Percentiles rank a stretch among this genome's conserved stretches.
Conservation (phyloP, 1,140 invertebrate genomes). For the Zelostemma sp. region DNA sequence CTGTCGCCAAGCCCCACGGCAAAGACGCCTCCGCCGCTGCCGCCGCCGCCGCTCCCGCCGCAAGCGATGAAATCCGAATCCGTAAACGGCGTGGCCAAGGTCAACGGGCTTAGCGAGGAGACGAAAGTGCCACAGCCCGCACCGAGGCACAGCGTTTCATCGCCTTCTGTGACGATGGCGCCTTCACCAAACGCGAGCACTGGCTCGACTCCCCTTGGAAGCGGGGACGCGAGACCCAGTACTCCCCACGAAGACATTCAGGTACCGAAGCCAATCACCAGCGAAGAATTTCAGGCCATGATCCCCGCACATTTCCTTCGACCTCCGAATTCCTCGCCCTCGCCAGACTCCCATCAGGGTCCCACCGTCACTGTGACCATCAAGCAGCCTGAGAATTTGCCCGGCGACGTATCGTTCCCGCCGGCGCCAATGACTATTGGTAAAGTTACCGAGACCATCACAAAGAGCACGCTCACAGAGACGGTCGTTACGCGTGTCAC, state of each 20-base stretch:
- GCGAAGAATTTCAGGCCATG: conserved; percentile 94
- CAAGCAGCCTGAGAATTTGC: conserved; percentile 76
- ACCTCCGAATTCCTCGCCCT: conserved; percentile 72
- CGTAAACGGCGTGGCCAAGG: conserved; percentile 61
- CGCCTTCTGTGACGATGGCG: conserved; percentile 53
- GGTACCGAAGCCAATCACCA: conserved; percentile 86
- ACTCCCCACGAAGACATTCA: conserved; percentile 69
- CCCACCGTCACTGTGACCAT: conserved; percentile 79
- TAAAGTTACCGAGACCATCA: conserved; percentile 91
- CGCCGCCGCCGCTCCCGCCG: conserved; percentile 42
- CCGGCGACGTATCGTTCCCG: conserved; percentile 78
- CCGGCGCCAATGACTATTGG: conserved; percentile 86
- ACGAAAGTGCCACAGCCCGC: conserved; percentile 61
- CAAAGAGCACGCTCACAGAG: conserved; percentile 94
- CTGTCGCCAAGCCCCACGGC: conserved; percentile 57
- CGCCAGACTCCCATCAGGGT: conserved; percentile 68
- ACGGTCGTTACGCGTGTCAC: conserved; percentile 93
- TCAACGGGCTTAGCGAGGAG: conserved; percentile 62
- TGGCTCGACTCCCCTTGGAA: conserved; percentile 6
- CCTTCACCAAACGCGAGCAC: conserved; percentile 37
- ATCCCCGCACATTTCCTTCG: conserved; percentile 89
- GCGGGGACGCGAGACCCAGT: conserved; percentile 35
- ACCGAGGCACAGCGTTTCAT: conserved; percentile 55
- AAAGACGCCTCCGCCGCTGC: conserved; percentile 52
- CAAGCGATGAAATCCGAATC: conserved; percentile 48